Percentiles rank a stretch among this genome's conserved stretches.
phyloP scores from a whole-genome alignment of 2,888 invertebrate genomes.

The Shargacucullia verbasci region DNA sequence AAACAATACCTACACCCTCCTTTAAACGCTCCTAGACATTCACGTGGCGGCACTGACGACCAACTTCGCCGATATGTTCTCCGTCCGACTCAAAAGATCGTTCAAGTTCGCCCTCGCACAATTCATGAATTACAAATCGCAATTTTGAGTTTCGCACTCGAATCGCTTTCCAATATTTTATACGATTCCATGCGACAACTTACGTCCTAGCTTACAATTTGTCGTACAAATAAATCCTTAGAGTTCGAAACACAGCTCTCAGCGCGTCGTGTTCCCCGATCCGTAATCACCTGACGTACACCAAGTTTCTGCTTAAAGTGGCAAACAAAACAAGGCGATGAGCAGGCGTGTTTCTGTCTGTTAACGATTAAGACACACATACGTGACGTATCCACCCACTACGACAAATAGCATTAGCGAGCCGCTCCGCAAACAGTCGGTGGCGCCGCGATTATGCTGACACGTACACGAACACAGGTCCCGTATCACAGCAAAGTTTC shows the following conservation, averaged over 20 bases:
- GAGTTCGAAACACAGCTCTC: slow-evolving; percentile 63
- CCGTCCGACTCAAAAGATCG: slow-evolving; percentile 65
- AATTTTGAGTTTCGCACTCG: slow-evolving; percentile 67
- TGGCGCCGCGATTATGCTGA: slow-evolving; percentile 80
- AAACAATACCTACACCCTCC: slow-evolving; percentile 62
- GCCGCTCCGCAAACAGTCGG: slow-evolving; percentile 80
- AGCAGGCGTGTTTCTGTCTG: slow-evolving; percentile 78
- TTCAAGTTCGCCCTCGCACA: slow-evolving; percentile 66
- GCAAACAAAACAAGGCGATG: slow-evolving; percentile 80
- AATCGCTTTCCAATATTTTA: slow-evolving; percentile 73
- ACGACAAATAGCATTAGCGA: slow-evolving; percentile 84
- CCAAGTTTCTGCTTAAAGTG: slow-evolving; percentile 78
- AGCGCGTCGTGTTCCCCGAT: slow-evolving; percentile 55
- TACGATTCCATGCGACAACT: slow-evolving; percentile 62
- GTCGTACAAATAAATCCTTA: slow-evolving; percentile 70
- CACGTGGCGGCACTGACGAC: slow-evolving; percentile 62
- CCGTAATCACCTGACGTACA: slow-evolving; percentile 76
- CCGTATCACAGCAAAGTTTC: slow-evolving; percentile 66
- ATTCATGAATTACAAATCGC: slow-evolving; percentile 73
- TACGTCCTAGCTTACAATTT: slow-evolving; percentile 68
- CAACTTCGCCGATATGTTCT: slow-evolving; percentile 66
- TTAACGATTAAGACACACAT: slow-evolving; percentile 86
- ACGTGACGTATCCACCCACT: slow-evolving; percentile 78
- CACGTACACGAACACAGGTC: slow-evolving; percentile 66
- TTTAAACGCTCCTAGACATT: slow-evolving; percentile 57